Evolutionary conservation across 2,888 invertebrate genomes (phyloP).

Genomic region (Peribatodes rhomboidaria): DNA sequence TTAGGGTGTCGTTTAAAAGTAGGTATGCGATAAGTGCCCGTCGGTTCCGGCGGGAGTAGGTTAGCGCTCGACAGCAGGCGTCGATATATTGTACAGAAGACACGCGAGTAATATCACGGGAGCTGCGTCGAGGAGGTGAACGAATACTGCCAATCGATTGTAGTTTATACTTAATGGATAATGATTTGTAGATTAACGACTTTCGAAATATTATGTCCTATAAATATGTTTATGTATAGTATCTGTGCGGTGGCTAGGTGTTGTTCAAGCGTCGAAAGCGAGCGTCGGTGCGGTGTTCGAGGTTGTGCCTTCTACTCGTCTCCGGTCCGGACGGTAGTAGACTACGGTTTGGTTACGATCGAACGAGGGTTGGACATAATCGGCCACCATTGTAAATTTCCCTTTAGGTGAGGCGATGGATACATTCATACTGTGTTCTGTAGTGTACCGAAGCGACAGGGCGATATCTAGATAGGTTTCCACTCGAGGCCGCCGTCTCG

Average conservation of each 20-base stretch:
- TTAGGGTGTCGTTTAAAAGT: constrained; percentile 44
- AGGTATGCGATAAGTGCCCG: constrained; percentile 47
- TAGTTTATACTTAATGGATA: constrained; percentile 80
- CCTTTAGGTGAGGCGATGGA: constrained; percentile 77
- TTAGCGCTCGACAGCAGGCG: constrained; percentile 27
- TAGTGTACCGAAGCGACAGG: constrained; percentile 82
- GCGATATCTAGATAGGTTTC: constrained; percentile 80
- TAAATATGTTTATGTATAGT: constrained; percentile 81
- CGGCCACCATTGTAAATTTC: constrained; percentile 71
- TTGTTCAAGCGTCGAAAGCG: constrained; percentile 53
- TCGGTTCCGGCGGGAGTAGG: constrained; percentile 10
- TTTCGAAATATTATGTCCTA: constrained; percentile 82
- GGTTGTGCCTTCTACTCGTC: constrained; percentile 52
- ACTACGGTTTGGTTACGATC: constrained; percentile 39
- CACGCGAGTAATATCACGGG: constrained; percentile 71
- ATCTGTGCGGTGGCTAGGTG: constrained; percentile 68
- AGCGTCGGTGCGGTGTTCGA: constrained; percentile 37
- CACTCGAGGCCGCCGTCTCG: constrained; percentile 57
- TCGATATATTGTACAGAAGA: constrained; percentile 23
- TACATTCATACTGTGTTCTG: constrained; percentile 82
- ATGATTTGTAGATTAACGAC: constrained; percentile 81
- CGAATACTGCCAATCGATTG: constrained; percentile 85
- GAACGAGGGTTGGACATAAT: constrained; percentile 52
- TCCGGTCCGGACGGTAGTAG: constrained; percentile 39
- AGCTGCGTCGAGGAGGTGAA: constrained; percentile 65